Evolutionary conservation across 1,140 invertebrate species (phyloP).

Genomic region (Drosophila santomea): DNA sequence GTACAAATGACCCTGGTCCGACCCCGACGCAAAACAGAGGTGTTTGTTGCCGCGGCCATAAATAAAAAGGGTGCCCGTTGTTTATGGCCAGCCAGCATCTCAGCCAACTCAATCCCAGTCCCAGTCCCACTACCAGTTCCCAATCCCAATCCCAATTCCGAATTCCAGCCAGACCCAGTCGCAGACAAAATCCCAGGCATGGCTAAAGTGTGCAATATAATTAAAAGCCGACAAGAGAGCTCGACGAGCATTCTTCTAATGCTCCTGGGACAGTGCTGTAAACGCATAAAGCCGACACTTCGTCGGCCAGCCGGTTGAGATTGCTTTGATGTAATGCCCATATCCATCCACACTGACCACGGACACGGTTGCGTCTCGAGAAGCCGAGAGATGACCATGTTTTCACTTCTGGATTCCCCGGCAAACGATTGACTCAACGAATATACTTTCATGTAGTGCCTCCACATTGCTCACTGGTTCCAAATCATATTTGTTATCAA

Average conservation of each 20-base stretch:
- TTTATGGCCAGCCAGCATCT: slow-evolving; percentile 66
- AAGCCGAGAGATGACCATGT: neutral
- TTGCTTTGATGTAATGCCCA: slow-evolving; percentile 72
- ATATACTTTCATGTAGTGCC: neutral
- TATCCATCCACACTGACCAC: slow-evolving; percentile 23
- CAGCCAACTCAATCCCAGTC: slow-evolving; percentile 28
- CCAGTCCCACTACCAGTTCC: slow-evolving; percentile 15
- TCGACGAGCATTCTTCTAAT: slow-evolving; percentile 69
- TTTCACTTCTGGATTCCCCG: neutral
- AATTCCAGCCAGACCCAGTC: slow-evolving; percentile 23
- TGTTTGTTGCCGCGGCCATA: slow-evolving; percentile 79
- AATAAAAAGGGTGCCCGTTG: slow-evolving; percentile 82
- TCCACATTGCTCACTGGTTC: too few relatives aligned
- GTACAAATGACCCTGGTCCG: slow-evolving; percentile 36
- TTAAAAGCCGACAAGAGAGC: slow-evolving; percentile 82
- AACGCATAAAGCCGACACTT: slow-evolving; percentile 71
- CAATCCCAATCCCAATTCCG: slow-evolving; percentile 8
- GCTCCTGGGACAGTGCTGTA: slow-evolving; percentile 69
- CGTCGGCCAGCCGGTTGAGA: slow-evolving; percentile 33
- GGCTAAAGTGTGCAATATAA: slow-evolving; percentile 84
- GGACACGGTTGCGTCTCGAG: slow-evolving; percentile 3
- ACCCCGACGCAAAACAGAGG: slow-evolving; percentile 73
- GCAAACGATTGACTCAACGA: neutral
- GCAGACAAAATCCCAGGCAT: slow-evolving; percentile 63
- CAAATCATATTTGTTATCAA: too few relatives aligned